Base-by-base conservation (phyloP, 2,113 vertebrate genomes). In the Procavia capensis region DNA sequence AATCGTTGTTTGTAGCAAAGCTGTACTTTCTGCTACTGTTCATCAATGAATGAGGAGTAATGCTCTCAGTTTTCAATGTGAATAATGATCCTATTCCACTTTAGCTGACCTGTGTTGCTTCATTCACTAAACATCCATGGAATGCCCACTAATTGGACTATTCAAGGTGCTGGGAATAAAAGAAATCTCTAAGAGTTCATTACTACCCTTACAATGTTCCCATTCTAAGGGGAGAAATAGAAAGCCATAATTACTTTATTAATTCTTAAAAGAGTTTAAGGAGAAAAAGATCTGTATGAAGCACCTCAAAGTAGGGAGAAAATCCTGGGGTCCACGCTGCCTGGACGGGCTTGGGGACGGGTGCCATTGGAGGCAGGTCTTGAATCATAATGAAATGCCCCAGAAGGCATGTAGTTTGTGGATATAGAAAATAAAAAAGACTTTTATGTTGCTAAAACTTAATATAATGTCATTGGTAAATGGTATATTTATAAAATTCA, bases 401-500 rank as follows among this genome's bases (percentile, higher is more conserved):
- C n/a, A 41, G 29, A 84, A 34, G 72, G 3, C 57, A 76, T 24
- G 7, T 47, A n/a, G 66, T 72, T 75, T 76, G 14, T 88, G n/a
- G 5, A 2, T 85, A 22, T 50, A 39, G 8, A 39, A 72, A 36
- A 39, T 24, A 39, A 72, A 24, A 39, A 72, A 64, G 14, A 24
- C 61, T 86, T 93, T 75, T 45, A 22, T 72, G 17, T 81, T 85
- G 64, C 29, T 89, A 27, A 95, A 84, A 87, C 27, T 31, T 84
- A 24, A 76, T 22, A n/a, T 1, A 64, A 81, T 10, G 64, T n/a
- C 54, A 10, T 78, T 36, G 57, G 45, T 91, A 24, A 89, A 90
- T 79, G 50, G 39, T 27, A 91, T 36, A 36, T 82, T 24, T 64
- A 9, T 90, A 83, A 95, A 95, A n/a, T 22, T n/a, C 17, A 34